A percentile compares a stretch with the other conserved stretches of the same genome.
Conservation (phyloP, 2,797 vertebrate genomes). For the Loriculus beryllinus region DNA sequence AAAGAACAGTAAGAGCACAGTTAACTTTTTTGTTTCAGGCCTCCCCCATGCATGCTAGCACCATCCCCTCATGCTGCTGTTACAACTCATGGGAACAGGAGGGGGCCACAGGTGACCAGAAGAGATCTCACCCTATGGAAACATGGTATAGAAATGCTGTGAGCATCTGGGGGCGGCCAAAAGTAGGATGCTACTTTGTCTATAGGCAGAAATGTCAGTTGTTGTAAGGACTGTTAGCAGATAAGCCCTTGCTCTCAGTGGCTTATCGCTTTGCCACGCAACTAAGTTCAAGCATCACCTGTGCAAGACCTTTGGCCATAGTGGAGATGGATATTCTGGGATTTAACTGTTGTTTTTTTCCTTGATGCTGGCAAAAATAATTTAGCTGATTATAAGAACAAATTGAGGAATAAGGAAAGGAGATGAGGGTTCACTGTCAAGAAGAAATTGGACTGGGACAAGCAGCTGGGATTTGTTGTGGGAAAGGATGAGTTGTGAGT, state of each 20-base stretch:
- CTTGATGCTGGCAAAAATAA: not conserved
- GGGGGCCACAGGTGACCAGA: not conserved
- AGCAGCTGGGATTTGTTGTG: not conserved
- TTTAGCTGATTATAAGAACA: not conserved
- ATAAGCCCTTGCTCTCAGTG: not conserved
- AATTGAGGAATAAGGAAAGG: not conserved
- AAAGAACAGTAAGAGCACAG: not conserved
- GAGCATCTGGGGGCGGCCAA: not conserved
- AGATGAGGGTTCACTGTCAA: fast-evolving
- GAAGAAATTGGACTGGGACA: not conserved
- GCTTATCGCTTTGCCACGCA: not conserved
- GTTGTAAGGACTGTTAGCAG: not conserved
- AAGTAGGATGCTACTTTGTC: not conserved
- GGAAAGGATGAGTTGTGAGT: not conserved
- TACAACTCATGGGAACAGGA: not conserved
- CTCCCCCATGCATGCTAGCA: not conserved
- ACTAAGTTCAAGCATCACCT: not conserved
- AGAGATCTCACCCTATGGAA: not conserved
- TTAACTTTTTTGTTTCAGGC: not conserved
- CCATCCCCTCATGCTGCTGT: not conserved
- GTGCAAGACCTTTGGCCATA: not conserved
- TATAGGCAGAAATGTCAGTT: not conserved
- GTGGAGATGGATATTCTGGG: not conserved
- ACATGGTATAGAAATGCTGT: not conserved
- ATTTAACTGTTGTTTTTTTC: not conserved